Conservation (phyloP, 2,888 invertebrate species). For the Cyclophora punctaria region DNA sequence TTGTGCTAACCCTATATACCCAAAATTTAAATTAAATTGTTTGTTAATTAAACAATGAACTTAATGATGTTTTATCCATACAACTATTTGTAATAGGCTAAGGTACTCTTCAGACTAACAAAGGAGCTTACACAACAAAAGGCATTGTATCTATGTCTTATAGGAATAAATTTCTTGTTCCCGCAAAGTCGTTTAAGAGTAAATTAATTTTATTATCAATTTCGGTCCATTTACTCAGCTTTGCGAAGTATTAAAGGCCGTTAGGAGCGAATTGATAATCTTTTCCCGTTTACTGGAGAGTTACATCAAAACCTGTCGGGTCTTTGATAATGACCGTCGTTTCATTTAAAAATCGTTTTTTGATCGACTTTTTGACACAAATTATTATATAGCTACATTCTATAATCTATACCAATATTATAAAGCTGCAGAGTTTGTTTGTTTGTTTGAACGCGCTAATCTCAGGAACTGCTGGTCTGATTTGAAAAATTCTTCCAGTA, state of each 20-base stretch:
- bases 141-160: conserved; percentile 21
- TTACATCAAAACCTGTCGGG: conserved; percentile 12
- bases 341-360: conserved; percentile 1
- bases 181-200: conserved; percentile 15
- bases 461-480: too few species aligned
- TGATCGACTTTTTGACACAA: neutral
- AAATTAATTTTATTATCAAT: conserved; percentile 29
- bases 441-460: too few species aligned
- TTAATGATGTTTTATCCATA: conserved; percentile 5
- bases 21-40: conserved; percentile 5
- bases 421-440: too few species aligned
- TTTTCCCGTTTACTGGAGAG: conserved; percentile 3
- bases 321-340: neutral
- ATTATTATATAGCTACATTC: too few species aligned
- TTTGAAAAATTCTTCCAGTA: too few species aligned
- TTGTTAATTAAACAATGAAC: conserved; percentile 13
- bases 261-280: conserved; percentile 21
- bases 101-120: conserved; percentile 17
- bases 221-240: conserved; percentile 22
- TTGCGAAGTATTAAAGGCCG: conserved; percentile 17
- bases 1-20: neutral
- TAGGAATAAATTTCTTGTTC: conserved; percentile 17
- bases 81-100: conserved; percentile 7
- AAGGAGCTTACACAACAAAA: conserved; percentile 19
- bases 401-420: too few species aligned